Percentiles rank a stretch among this genome's conserved stretches.
These are phyloP conservation scores for Hypocryptadius cinnamomeus DNA, from an alignment of 2,113 vertebrate species.

Conservation along the genomic window DNA sequence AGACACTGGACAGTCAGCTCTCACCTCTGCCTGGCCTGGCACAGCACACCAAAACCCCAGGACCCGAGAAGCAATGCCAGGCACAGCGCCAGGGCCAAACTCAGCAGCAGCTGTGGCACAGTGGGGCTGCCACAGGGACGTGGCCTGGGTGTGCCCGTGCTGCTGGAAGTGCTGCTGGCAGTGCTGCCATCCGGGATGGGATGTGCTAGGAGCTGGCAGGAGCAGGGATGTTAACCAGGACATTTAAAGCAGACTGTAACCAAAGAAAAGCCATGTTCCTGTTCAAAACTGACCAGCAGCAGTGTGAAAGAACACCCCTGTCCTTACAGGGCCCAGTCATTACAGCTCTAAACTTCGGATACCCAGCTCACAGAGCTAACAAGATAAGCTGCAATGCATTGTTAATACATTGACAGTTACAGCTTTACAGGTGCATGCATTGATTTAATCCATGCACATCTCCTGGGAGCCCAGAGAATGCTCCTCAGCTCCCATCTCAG, in stretches of 20 bases:
- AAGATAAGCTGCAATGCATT: not conserved
- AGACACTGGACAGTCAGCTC: not conserved
- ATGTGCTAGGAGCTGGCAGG: not conserved
- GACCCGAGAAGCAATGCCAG: not conserved
- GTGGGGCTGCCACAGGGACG: rapidly evolving
- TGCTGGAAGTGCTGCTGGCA: not conserved
- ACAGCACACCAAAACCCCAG: not conserved
- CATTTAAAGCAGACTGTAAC: not conserved
- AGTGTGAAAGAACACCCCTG: not conserved
- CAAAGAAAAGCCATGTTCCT: not conserved
- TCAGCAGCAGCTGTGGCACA: rapidly evolving
- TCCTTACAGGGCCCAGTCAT: not conserved
- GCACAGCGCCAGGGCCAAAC: not conserved
- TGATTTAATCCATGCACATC: not conserved
- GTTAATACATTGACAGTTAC: not conserved
- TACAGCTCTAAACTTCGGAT: not conserved
- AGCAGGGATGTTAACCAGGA: not conserved
- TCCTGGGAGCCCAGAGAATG: not conserved
- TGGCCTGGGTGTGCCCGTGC: not conserved
- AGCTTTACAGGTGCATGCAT: not conserved
- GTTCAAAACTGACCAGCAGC: not conserved
- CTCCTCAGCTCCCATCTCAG: not conserved
- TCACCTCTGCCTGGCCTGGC: not conserved
- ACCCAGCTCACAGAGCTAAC: not conserved
- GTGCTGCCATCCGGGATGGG: not conserved